phyloP scores from a whole-genome alignment of 2,888 invertebrate species.

The Ferdinandea cuprea region DNA sequence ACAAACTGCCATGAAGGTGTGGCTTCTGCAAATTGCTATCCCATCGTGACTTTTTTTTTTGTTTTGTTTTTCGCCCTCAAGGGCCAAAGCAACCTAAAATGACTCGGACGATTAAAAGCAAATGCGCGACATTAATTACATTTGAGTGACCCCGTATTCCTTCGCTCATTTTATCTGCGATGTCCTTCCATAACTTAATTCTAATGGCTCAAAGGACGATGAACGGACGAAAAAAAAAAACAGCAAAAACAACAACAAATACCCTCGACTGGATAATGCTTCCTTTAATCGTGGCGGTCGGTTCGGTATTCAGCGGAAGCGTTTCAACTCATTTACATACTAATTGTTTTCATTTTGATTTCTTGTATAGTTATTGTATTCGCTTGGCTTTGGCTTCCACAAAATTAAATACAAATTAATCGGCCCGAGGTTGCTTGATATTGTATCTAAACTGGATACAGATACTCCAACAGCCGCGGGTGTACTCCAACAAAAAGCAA shows the following conservation, averaged over 20 bases:
- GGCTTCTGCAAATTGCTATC: conserved; percentile 43
- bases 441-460: conserved; percentile 30
- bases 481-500: conserved; percentile 24
- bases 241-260: too few relatives aligned
- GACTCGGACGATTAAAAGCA: conserved; percentile 33
- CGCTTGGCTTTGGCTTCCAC: conserved; percentile 57
- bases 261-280: conserved; percentile 37
- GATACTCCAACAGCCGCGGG: conserved; percentile 11
- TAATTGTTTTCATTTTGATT: conserved; percentile 69
- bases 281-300: too few relatives aligned
- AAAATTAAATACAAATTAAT: conserved; percentile 72
- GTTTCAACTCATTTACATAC: conserved; percentile 66
- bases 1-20: conserved; percentile 24
- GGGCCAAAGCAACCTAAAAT: neutral
- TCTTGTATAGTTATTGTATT: conserved; percentile 52
- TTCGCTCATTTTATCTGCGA: conserved; percentile 17
- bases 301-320: conserved; percentile 7
- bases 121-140: conserved; percentile 59
- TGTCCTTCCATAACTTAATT: conserved; percentile 54
- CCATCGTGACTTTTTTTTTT: conserved; percentile 14
- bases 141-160: conserved; percentile 41
- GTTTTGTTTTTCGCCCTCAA: too few relatives aligned
- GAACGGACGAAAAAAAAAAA: too few relatives aligned
- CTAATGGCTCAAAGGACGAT: conserved; percentile 44
- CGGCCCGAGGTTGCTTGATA: conserved; percentile 48